Conservation (phyloP, 1,140 invertebrate genomes). For the Mesaphorura yosii region DNA sequence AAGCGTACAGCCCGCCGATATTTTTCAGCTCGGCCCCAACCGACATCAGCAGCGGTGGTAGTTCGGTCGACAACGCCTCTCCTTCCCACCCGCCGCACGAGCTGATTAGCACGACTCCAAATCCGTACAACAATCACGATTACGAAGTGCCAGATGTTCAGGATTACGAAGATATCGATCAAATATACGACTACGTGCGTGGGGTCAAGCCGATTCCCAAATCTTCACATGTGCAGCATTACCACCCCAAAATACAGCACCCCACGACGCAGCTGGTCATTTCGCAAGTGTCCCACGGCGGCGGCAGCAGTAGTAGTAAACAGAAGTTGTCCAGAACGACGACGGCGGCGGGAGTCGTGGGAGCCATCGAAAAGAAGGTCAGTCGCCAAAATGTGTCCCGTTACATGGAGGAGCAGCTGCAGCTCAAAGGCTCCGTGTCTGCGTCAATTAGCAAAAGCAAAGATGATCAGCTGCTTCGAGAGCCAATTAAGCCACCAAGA, state of each 20-base stretch:
- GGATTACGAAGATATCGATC: slow-evolving; percentile 91
- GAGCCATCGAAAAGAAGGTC: no score
- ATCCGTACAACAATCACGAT: slow-evolving; percentile 2
- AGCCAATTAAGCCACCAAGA: no score
- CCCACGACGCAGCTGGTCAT: slow-evolving; percentile 35
- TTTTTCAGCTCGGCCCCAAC: slow-evolving; percentile 27
- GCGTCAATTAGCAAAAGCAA: background rate
- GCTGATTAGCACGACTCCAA: background rate
- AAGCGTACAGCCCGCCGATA: slow-evolving; percentile 28
- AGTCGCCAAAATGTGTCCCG: no score
- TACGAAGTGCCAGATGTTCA: slow-evolving; percentile 40
- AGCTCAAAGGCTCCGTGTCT: no score
- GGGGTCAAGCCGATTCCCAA: slow-evolving; percentile 80
- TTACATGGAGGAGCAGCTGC: no score
- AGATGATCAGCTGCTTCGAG: no score
- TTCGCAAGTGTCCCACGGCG: slow-evolving; percentile 35
- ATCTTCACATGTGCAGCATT: slow-evolving; percentile 45
- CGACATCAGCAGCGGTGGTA: slow-evolving; percentile 7
- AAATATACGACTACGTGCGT: slow-evolving; percentile 89
- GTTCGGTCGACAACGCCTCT: no score
- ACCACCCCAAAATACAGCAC: slow-evolving; percentile 1
- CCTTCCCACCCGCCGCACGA: slow-evolving; percentile 1
- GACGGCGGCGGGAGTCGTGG: no score
- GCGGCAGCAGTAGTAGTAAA: background rate
- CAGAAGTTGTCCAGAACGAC: background rate